Conservation (phyloP, 2,113 vertebrate genomes). For the Carassius auratus region DNA sequence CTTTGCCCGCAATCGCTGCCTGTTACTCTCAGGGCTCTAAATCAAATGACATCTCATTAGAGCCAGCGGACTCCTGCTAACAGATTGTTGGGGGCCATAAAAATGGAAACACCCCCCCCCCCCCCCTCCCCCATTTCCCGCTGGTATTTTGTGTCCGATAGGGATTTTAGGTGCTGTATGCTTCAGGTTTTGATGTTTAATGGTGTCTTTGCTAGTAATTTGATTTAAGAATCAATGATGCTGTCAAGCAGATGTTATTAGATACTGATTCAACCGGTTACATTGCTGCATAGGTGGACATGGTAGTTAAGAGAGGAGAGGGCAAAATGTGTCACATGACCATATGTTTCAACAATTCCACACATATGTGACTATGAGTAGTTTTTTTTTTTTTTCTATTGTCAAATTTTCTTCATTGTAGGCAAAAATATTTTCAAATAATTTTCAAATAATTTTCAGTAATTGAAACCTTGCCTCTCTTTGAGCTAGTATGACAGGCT, state of each 20-base stretch:
- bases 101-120: conserved; percentile 67
- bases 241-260: background rate
- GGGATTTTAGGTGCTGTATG: background rate
- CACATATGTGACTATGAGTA: no score
- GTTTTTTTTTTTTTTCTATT: no score
- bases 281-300: background rate
- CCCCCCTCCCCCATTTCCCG: no score
- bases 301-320: background rate
- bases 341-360: no score
- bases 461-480: background rate
- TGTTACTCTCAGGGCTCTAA: conserved; percentile 72
- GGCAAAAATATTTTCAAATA: no score
- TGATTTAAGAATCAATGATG: conserved; percentile 21
- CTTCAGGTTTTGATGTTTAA: conserved; percentile 33
- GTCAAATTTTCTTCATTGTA: no score
- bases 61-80: conserved; percentile 69
- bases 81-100: conserved; percentile 68
- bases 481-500: background rate
- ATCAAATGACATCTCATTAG: conserved; percentile 83
- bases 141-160: background rate
- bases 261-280: background rate
- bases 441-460: background rate
- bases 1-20: conserved; percentile 65
- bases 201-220: conserved; percentile 9
- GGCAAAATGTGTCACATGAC: background rate